phyloP scores from a whole-genome alignment of 2,888 invertebrate genomes.

The Lepetodrilus schrolli region DNA sequence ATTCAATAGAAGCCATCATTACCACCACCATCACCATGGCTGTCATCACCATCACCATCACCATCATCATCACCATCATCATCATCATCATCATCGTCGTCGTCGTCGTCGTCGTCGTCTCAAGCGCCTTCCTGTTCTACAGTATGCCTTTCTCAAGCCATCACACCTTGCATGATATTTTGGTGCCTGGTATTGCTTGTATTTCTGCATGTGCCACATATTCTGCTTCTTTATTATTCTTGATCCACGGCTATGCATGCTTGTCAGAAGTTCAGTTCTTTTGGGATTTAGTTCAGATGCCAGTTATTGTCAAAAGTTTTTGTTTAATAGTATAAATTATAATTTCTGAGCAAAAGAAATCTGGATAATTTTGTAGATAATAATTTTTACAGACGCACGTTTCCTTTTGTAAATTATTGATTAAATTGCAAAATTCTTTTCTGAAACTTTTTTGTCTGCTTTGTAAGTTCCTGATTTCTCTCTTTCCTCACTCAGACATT shows the following conservation, averaged over 20 bases:
- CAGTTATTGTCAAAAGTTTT: too few relatives aligned
- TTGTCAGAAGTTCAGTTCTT: too few relatives aligned
- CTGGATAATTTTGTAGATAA: too few relatives aligned
- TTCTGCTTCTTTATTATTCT: neutral
- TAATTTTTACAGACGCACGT: neutral
- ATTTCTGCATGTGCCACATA: neutral
- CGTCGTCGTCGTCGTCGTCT: neutral
- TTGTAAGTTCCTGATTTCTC: constrained; percentile 40
- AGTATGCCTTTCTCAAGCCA: neutral
- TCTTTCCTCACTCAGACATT: constrained; percentile 55
- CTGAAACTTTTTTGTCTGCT: constrained; percentile 13
- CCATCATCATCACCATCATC: neutral
- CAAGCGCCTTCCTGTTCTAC: constrained; percentile 17
- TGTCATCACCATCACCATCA: too few relatives aligned
- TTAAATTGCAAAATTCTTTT: neutral
- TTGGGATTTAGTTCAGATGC: too few relatives aligned
- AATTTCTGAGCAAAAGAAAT: too few relatives aligned
- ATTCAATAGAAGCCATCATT: too few relatives aligned
- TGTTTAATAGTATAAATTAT: too few relatives aligned
- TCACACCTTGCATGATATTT: constrained; percentile 20
- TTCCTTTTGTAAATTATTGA: neutral
- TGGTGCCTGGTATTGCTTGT: constrained; percentile 12
- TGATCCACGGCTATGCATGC: constrained; percentile 6
- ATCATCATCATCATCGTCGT: neutral
- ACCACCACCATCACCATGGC: too few relatives aligned